Evolutionary conservation across 1,140 invertebrate genomes (phyloP), one percentile per base, ranked within the genome.

Genomic region (Charaxes varanes): DNA sequence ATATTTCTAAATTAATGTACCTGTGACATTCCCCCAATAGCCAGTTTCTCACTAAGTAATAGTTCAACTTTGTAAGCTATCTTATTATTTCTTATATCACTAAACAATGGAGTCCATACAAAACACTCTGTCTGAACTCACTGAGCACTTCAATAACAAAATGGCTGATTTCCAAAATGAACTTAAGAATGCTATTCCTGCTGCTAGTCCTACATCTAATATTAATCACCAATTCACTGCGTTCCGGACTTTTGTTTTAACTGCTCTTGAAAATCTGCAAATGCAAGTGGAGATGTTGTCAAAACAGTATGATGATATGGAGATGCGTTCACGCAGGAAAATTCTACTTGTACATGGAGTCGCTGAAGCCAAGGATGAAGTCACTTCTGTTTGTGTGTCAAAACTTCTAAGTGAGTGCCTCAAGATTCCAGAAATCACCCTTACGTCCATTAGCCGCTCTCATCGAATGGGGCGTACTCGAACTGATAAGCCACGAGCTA

Each of bases 251-350:
- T 34, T 34, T 34, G 32, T 34, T 10, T 13, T 34, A 12, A 34
- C 5, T 22, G 32, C 32, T 15, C 5, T 34, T 16, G 32, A 34
- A 34, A 34, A 34, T 22, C 16, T 34, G 2, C 32, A 34, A 13
- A 2, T 34, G 32, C 32, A 34, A 34, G 18, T 34, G 7, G 32
- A 22, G 14, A 17, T 32, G n/a, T 11, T 34, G 11, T 21, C 11
- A 4, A 22, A 13, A 11, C 22, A 23, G n/a, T 5, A 23, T n/a
- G 27, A 40, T 18, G 14, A 27, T 5, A 13, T 40, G 12, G 40
- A 33, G n/a, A 41, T 33, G 40, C 30, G 22, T n/a, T 14, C 16
- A 7, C 7, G 40, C 4, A 30, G 21, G 8, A 41, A 41, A 22
- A 41, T 41, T 15, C 8, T 41, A 1, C 22, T 41, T 1, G 5